Percentiles rank a stretch among this genome's conserved stretches.
phyloP scores from a whole-genome alignment of 2,113 vertebrate genomes.

The Periophthalmus modestus region DNA sequence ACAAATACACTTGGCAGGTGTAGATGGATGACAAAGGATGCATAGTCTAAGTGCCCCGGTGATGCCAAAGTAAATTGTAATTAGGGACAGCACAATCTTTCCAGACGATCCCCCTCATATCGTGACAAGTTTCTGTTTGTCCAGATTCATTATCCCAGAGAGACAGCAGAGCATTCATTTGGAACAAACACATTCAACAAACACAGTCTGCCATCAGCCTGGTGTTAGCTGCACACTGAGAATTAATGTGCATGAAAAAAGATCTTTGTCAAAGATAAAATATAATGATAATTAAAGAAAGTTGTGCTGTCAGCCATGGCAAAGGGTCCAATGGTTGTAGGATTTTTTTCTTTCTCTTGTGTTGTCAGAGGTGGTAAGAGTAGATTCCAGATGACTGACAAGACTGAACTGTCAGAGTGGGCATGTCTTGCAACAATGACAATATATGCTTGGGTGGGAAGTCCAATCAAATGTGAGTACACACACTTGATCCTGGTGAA shows the following conservation, averaged over 20 bases:
- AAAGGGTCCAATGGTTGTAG: no score
- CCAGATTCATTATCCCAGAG: conserved; percentile 25
- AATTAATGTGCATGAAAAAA: background rate
- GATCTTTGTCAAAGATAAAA: no score
- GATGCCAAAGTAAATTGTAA: background rate
- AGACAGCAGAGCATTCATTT: conserved; percentile 19
- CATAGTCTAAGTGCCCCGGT: background rate
- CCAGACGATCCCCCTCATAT: conserved; percentile 31
- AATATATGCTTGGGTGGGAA: no score
- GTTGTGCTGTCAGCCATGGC: no score
- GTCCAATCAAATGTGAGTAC: no score
- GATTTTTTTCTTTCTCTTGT: no score
- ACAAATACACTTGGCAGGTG: background rate
- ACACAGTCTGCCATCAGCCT: conserved; percentile 10
- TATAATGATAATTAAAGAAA: no score
- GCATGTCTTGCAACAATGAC: no score
- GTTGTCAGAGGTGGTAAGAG: no score
- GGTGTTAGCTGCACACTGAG: conserved; percentile 8
- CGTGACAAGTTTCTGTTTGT: conserved; percentile 19
- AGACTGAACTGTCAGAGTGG: no score
- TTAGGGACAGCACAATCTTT: conserved; percentile 29
- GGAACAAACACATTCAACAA: conserved; percentile 26
- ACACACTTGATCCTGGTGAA: no score
- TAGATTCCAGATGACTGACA: no score
- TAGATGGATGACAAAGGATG: background rate